Evolutionary conservation across 2,888 invertebrate species (phyloP).

Genomic region (Lydus trimaculatus): DNA sequence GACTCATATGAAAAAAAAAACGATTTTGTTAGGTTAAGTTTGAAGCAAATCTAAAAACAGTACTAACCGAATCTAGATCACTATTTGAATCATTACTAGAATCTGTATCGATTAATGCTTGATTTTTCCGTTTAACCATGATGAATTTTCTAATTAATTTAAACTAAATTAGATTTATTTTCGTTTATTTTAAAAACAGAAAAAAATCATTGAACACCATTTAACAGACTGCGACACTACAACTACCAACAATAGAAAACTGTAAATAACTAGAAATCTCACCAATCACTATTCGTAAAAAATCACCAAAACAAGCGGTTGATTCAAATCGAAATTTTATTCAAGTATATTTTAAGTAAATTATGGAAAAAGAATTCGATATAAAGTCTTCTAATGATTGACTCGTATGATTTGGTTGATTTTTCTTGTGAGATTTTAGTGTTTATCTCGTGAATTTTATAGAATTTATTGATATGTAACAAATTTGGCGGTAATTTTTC

Average conservation of each 20-base stretch:
- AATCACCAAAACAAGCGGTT: neutral
- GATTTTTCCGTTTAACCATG: conserved; percentile 87
- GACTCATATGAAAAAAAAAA: conserved; percentile 13
- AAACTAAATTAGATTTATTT: neutral
- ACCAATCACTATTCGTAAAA: neutral
- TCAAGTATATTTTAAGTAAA: no score
- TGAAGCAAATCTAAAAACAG: neutral
- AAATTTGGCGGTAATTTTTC: conserved; percentile 20
- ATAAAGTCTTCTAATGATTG: neutral
- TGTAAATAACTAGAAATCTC: neutral
- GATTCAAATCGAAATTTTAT: neutral
- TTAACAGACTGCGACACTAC: conserved; percentile 2
- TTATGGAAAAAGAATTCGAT: no score
- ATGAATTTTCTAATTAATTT: neutral
- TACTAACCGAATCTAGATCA: conserved; percentile 83
- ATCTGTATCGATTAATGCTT: conserved; percentile 83
- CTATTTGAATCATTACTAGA: conserved; percentile 81
- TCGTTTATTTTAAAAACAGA: neutral
- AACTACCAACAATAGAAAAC: neutral
- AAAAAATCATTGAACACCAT: conserved; percentile 4
- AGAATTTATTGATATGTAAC: neutral
- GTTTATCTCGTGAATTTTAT: neutral
- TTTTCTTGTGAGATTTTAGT: neutral
- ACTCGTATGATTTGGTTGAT: neutral
- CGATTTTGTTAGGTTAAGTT: conserved; percentile 21